A percentile compares a stretch with the other conserved stretches of the same genome.
Evolutionary conservation across 2,797 vertebrate species (phyloP).

Genomic region (Nannoperca obscura): DNA sequence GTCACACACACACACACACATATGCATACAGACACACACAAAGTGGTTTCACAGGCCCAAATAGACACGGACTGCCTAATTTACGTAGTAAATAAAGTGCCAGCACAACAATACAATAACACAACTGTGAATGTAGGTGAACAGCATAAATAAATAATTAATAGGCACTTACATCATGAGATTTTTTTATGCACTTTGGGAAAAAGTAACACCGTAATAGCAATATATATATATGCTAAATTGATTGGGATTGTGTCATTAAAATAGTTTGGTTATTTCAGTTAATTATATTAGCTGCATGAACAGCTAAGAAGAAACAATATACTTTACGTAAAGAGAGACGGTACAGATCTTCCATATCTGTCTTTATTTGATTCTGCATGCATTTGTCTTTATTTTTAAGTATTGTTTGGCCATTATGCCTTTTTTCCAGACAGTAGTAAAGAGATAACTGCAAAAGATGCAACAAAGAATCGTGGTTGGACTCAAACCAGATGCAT

Average conservation of each 20-base stretch:
- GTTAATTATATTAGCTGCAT: not conserved
- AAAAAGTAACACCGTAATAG: not conserved
- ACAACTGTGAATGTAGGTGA: slow-evolving; percentile 14
- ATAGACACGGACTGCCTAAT: not conserved
- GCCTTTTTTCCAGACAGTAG: not conserved
- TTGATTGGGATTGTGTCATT: not conserved
- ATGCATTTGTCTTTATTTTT: not conserved
- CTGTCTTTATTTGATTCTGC: not conserved
- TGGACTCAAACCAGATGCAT: not conserved
- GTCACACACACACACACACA: slow-evolving; percentile 40
- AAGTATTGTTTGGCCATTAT: not conserved
- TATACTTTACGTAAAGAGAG: not conserved
- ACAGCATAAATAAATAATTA: not conserved
- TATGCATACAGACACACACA: not conserved
- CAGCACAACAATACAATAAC: slow-evolving; percentile 10
- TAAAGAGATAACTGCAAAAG: not conserved
- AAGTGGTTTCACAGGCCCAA: not conserved
- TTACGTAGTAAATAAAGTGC: slow-evolving; percentile 3
- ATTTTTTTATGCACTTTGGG: not conserved
- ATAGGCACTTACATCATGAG: not conserved
- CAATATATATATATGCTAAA: not conserved
- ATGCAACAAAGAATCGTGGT: not conserved
- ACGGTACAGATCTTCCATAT: not conserved
- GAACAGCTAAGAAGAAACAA: not conserved
- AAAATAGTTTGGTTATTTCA: not conserved